phyloP scores from a whole-genome alignment of 2,113 vertebrate species.

The Eptesicus fuscus region DNA sequence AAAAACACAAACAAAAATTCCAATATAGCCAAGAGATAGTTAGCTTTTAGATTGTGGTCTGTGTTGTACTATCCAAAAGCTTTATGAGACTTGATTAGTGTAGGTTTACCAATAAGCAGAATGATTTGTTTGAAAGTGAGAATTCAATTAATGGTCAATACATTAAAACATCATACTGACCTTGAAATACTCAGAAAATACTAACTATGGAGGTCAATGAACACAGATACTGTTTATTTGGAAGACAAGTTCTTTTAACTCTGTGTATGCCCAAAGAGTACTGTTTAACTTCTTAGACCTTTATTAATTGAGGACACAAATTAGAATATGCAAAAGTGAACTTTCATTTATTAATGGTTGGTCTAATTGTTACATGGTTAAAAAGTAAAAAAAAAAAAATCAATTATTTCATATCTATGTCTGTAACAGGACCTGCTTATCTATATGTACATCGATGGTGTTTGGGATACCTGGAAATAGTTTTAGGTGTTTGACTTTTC shows the following conservation, averaged over 20 bases:
- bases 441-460: background rate
- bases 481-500: background rate
- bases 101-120: background rate
- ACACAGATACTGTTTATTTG: background rate
- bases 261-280: background rate
- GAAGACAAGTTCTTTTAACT: background rate
- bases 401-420: background rate
- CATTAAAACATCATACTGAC: background rate
- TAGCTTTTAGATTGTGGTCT: background rate
- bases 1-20: background rate
- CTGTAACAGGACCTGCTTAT: background rate
- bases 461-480: background rate
- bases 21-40: background rate
- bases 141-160: background rate
- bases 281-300: background rate
- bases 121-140: background rate
- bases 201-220: background rate
- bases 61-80: background rate
- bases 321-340: background rate
- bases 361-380: background rate
- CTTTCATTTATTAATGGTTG: background rate
- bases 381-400: conserved; percentile 21
- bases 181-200: background rate
- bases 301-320: background rate
- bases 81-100: background rate